Evolutionary conservation across 1,140 invertebrate genomes (phyloP), one percentile per base, ranked within the genome.

Genomic region (Hetaerina americana): DNA sequence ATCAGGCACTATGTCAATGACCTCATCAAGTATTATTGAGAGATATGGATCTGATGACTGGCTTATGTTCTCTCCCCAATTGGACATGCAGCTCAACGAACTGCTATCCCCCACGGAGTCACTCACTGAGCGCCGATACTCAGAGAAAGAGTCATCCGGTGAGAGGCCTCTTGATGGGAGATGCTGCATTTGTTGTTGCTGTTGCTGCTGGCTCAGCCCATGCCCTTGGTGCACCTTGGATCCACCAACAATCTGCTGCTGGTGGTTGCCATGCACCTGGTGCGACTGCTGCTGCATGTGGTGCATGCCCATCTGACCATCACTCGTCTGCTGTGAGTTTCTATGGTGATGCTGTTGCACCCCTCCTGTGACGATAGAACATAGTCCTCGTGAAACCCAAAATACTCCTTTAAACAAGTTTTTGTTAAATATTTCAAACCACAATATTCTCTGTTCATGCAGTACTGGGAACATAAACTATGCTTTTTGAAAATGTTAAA

Each of bases 11-110:
- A 92, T 87, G 69, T 93, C 91, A 76, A 93, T 92, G 66, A 94
- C 88, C 80, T 91, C 88, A 83, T 94, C 92, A 73, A 95, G 78
- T 75, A 95, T 88, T 75, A 91, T 89, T 5, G 91, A 93, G 29
- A 94, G 81, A 73, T 89, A 82, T 18, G 88, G 87, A 82, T 94
- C 92, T 68, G 85, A 84, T 70, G 83, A 82, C 71, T 84, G 82
- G n/a, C n/a, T n/a, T n/a, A n/a, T n/a, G 74, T 83, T 81, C 72
- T 81, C 79, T 79, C 73, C 73, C 28, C 79, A 73, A 73, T 78
- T 77, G 73, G 76, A 77, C 73, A 78, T 80, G n/a, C n/a, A n/a
- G 15, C 15, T 18, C 15, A 57, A 57, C 71, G 80, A 80, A 74
- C 78, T 79, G 71, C 77, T 79, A 72, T 73, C 76, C 72, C 77